Evolutionary conservation across 2,888 invertebrate genomes (phyloP).

Genomic region (Drosophila flavopinicola): DNA sequence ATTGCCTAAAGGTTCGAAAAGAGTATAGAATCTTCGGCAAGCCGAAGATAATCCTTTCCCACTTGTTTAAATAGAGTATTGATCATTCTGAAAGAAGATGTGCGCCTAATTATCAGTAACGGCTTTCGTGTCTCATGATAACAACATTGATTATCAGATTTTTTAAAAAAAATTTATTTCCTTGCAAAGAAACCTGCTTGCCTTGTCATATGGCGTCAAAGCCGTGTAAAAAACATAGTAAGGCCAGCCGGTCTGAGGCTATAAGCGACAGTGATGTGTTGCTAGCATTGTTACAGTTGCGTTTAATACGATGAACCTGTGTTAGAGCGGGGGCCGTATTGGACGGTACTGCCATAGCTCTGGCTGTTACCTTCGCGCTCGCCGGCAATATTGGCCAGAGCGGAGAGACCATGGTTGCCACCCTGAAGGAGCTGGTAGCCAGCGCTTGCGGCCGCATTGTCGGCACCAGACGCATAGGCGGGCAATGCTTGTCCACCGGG

Average conservation of each 20-base stretch:
- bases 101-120: too few species aligned
- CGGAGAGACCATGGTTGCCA: constrained; percentile 74
- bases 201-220: constrained; percentile 48
- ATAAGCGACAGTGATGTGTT: constrained; percentile 5
- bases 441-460: constrained; percentile 70
- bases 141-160: neutral
- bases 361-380: constrained; percentile 50
- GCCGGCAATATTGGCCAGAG: constrained; percentile 71
- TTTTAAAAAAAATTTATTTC: constrained; percentile 65
- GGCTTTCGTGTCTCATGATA: neutral
- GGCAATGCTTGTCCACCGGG: constrained; percentile 53
- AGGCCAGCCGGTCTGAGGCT: constrained; percentile 31
- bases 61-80: too few species aligned
- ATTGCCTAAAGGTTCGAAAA: too few species aligned
- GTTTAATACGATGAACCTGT: constrained; percentile 55
- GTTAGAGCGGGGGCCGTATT: constrained; percentile 45
- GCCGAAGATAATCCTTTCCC: too few species aligned
- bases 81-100: too few species aligned
- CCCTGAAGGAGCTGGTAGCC: constrained; percentile 79
- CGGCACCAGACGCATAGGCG: constrained; percentile 70
- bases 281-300: constrained; percentile 16
- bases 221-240: constrained; percentile 55
- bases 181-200: constrained; percentile 64
- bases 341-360: constrained; percentile 44
- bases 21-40: too few species aligned